Percentiles rank a stretch among this genome's conserved stretches.
phyloP scores from a whole-genome alignment of 1,140 invertebrate species.

The Nebria ingens region DNA sequence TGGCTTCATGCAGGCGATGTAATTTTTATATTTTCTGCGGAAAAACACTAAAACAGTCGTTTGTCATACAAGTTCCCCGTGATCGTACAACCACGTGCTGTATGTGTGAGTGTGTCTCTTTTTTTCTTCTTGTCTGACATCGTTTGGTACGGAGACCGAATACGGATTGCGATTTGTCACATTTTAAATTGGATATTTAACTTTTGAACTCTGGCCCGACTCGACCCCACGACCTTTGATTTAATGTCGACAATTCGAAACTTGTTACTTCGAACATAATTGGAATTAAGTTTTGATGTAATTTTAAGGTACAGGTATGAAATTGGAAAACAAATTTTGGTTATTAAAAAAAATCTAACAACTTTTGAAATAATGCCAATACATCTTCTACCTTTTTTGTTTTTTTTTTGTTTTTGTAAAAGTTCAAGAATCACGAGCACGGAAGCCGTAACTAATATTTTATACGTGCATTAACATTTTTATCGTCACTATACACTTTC shows the following conservation, averaged over 20 bases:
- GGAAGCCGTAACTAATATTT: background rate
- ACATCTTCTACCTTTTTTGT: too few species aligned
- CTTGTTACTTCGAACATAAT: background rate
- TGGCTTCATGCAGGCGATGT: background rate
- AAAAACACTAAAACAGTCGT: background rate
- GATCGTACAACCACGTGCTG: too few species aligned
- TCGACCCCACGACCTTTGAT: background rate
- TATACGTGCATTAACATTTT: conserved; percentile 1
- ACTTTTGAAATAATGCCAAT: too few species aligned
- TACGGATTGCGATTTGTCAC: conserved; percentile 1
- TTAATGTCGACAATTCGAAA: background rate
- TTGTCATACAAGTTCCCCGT: background rate
- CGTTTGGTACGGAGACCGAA: background rate
- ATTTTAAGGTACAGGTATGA: too few species aligned
- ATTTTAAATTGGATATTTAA: conserved; percentile 10
- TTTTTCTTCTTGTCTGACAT: background rate
- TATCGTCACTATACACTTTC: background rate
- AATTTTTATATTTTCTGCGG: conserved; percentile 1
- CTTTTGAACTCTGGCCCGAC: background rate
- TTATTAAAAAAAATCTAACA: too few species aligned
- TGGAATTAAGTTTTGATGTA: conserved; percentile 4
- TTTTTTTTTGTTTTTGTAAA: too few species aligned
- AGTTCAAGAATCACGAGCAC: too few species aligned
- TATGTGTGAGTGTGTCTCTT: background rate
- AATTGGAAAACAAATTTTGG: too few species aligned